Evolutionary conservation across 2,113 vertebrate species (phyloP), one percentile per base, ranked within the genome.

Genomic region (Sardina pilchardus): DNA sequence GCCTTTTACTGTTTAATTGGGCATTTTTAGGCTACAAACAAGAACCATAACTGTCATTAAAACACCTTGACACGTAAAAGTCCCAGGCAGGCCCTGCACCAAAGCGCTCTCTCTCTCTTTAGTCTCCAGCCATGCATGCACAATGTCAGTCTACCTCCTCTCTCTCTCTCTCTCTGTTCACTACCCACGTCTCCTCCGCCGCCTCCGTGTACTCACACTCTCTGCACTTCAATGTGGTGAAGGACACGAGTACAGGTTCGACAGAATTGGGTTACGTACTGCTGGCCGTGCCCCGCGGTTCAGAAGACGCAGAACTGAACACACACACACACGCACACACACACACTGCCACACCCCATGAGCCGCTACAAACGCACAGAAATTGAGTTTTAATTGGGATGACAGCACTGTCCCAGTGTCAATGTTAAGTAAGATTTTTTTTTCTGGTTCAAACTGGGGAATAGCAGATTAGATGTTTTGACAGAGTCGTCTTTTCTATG

Each of bases 261-360:
- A 87, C 47, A 87, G 81, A 85, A 83, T 80, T 87, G 59, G 88
- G 83, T 87, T 83, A 83, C 50, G 9, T 26, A 16, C 81, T 50
- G 82, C 67, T 48, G 80, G n/a, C 1, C 42, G n/a, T n/a, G n/a
- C n/a, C n/a, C n/a, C 80, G 81, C 26, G 36, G 63, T 85, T 80
- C 82, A 83, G 45, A 85, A 75, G 67, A 75, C 26, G 30, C 67
- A 75, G 67, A 75, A 75, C 34, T 78, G 71, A 83, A 82, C 42
- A 21, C 53, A 34, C 59, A 82, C 48, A 26, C 84, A n/a, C n/a
- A n/a, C n/a, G n/a, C n/a, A n/a, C n/a, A 82, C 42, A 21, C 53
- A 34, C 59, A 82, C 48, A 26, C 84, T 81, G 83, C 82, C 56
- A 81, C 50, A 42, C 30, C 6, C 34, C 30, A 36, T 39, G 16